Evolutionary conservation across 2,888 invertebrate genomes (phyloP).

Genomic region (Sisyra nigra): DNA sequence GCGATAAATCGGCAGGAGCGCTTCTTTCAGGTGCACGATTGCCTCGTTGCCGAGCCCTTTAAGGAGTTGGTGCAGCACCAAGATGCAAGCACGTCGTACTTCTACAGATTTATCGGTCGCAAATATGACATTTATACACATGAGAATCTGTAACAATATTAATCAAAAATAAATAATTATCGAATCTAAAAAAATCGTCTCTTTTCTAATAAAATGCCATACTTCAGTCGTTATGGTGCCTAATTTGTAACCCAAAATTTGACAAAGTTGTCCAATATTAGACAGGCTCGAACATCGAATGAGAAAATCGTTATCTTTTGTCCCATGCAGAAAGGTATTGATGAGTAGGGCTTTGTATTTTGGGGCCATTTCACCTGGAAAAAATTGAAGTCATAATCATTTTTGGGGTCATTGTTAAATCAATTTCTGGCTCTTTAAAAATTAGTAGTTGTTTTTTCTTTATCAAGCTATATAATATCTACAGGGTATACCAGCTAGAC

Average conservation of each 20-base stretch:
- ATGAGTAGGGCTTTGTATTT: slow-evolving; percentile 51
- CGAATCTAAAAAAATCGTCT: slow-evolving; percentile 7
- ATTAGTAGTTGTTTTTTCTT: too few relatives aligned
- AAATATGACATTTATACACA: slow-evolving; percentile 50
- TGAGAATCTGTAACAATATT: slow-evolving; percentile 40
- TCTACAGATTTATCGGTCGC: slow-evolving; percentile 53
- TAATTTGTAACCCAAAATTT: slow-evolving; percentile 54
- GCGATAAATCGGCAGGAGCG: slow-evolving; percentile 52
- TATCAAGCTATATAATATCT: too few relatives aligned
- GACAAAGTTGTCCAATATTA: slow-evolving; percentile 66
- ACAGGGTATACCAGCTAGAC: too few relatives aligned
- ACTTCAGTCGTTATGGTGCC: slow-evolving; percentile 62
- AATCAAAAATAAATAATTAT: slow-evolving; percentile 9
- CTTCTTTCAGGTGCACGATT: slow-evolving; percentile 45
- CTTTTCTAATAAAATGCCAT: slow-evolving; percentile 14
- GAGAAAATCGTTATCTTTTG: slow-evolving; percentile 51
- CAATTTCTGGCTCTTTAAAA: too few relatives aligned
- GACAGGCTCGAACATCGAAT: slow-evolving; percentile 69
- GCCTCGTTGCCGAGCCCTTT: slow-evolving; percentile 58
- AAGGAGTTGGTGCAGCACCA: slow-evolving; percentile 57
- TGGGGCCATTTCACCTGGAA: slow-evolving; percentile 52
- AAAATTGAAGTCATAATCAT: slow-evolving; percentile 10
- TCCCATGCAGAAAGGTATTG: slow-evolving; percentile 51
- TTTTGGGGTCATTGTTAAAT: too few relatives aligned
- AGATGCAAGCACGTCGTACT: slow-evolving; percentile 62